Base-by-base conservation (phyloP, 2,797 vertebrate species). In the Coregonus ussuriensis region DNA sequence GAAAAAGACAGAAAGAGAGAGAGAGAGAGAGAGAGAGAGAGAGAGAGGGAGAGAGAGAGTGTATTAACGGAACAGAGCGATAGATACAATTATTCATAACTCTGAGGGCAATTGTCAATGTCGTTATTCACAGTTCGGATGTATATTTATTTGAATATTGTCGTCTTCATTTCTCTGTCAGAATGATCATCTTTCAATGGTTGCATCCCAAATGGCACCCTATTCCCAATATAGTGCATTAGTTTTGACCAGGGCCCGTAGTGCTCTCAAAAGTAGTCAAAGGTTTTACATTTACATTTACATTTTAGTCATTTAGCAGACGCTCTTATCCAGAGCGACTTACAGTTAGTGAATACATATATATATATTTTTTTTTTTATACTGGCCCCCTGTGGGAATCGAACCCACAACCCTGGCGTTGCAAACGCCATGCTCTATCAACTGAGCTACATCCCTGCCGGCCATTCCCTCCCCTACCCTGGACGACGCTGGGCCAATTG, bases 1-100 rank as follows among this genome's bases (percentile, higher is more conserved):
- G 37, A 41, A 1, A 9, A 6, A 0, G 37, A 29, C 2, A 16
- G 67, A 14, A 2, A 37, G 35, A 81, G 0, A 41, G 37, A 41
- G 1, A 5, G 29, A 41, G 77, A 77, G 74, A 82, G 66, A 6
- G 5, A 75, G 70, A 63, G 37, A 29, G 63, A 72, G 13, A 29
- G 63, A 68, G 11, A 1, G 41, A 47, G 2, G 1, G 33, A 63
- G 47, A 35, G 63, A 15, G 21, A 16, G 52, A 65, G 18, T 47
- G 9, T 47, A 11, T 47, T 47, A 47, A n/a, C 14, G 21, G 29
- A 5, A 31, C 9, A 16, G 67, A 14, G 7, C 33, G 35, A 82
- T 89, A 54, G 41, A 47, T 47, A 47, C 41, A 77, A 84, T 87
- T 74, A 84, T 65, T 85, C 70, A 83, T 84, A 62, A 21, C 14